Evolutionary conservation across 2,113 vertebrate species (phyloP).

Genomic region (Amphilophus citrinellus): DNA sequence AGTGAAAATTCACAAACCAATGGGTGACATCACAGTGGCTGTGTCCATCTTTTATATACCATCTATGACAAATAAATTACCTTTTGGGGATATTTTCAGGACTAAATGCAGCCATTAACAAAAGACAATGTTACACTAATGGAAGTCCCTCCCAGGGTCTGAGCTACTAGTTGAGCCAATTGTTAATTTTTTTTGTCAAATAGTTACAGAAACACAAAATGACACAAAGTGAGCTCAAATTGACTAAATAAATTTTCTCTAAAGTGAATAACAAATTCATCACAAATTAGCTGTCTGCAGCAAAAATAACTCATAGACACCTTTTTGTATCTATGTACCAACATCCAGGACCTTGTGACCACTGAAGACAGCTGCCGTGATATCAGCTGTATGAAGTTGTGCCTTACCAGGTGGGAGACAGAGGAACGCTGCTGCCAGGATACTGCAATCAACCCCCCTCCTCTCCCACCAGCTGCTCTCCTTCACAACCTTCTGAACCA

Average conservation of each 20-base stretch:
- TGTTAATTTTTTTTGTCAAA: too few species aligned
- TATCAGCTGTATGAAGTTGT: background rate
- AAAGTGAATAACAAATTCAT: background rate
- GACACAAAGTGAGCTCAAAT: background rate
- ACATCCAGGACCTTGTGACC: background rate
- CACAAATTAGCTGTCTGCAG: too few species aligned
- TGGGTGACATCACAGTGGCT: background rate
- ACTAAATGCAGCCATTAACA: background rate
- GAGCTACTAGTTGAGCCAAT: background rate
- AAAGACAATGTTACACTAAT: background rate
- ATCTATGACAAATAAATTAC: background rate
- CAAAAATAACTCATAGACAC: background rate
- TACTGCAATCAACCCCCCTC: slow-evolving; percentile 87
- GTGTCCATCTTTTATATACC: background rate
- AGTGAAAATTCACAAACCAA: background rate
- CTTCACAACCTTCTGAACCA: slow-evolving; percentile 85
- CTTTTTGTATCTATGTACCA: background rate
- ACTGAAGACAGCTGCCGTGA: background rate
- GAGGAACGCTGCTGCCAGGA: slow-evolving; percentile 84
- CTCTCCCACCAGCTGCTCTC: slow-evolving; percentile 95
- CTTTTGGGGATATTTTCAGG: too few species aligned
- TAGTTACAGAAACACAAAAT: background rate
- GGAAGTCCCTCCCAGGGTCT: background rate
- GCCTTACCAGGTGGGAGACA: slow-evolving; percentile 84
- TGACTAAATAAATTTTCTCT: background rate